Conservation (phyloP, 2,888 invertebrate genomes). For the Cecidostiba fungosa region DNA sequence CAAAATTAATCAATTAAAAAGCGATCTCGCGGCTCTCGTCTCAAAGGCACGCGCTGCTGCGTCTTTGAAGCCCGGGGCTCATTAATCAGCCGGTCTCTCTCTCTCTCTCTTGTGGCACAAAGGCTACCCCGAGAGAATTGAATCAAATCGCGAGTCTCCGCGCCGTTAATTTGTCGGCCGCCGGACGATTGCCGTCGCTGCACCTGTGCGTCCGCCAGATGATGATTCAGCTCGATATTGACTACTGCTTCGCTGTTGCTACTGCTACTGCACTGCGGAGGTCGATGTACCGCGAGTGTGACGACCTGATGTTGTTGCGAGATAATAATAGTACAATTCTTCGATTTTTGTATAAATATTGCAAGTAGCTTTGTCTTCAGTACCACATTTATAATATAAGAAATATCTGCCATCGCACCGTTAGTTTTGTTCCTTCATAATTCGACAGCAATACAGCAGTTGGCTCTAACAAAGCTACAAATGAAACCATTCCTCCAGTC, state of each 20-base stretch:
- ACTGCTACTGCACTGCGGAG: neutral
- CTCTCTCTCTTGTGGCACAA: slow-evolving; percentile 25
- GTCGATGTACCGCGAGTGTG: neutral
- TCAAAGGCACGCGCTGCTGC: neutral
- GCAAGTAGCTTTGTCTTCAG: neutral
- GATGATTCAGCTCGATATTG: slow-evolving; percentile 45
- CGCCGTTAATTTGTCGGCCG: slow-evolving; percentile 37
- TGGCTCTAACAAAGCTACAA: neutral
- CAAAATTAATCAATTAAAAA: slow-evolving; percentile 61
- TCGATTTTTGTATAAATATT: neutral
- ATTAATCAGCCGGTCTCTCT: neutral
- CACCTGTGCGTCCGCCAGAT: neutral
- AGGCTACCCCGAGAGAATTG: slow-evolving; percentile 42
- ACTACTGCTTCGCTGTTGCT: neutral
- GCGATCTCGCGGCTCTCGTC: slow-evolving; percentile 43
- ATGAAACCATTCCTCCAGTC: neutral
- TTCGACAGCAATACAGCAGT: neutral
- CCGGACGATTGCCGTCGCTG: neutral
- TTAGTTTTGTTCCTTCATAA: neutral
- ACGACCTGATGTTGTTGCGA: neutral
- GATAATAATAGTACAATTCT: neutral
- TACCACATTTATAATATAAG: neutral
- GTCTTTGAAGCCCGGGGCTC: slow-evolving; percentile 32
- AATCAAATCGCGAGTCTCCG: slow-evolving; percentile 15
- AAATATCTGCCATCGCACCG: neutral